These are phyloP conservation scores for Canis aureus DNA, from an alignment of 2,113 vertebrate species.

Conservation along the genomic window DNA sequence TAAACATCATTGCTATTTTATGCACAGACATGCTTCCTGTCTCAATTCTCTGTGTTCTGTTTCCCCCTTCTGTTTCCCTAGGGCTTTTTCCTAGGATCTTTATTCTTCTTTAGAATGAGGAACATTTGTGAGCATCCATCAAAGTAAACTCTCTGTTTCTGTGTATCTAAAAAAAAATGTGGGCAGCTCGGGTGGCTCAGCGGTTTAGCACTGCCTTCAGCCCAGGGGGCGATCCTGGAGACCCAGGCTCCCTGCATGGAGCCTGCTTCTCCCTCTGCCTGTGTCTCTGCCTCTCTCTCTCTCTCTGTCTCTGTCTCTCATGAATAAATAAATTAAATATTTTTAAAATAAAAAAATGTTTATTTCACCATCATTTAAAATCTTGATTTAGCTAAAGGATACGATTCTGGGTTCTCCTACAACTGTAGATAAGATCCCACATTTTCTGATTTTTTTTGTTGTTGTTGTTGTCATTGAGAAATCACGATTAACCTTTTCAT, in stretches of 20 bases:
- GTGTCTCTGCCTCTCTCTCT: too few relatives aligned
- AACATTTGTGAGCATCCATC: background rate
- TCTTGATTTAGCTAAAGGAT: background rate
- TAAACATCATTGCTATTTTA: background rate
- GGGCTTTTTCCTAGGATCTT: background rate
- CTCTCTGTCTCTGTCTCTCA: too few relatives aligned
- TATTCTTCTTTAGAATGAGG: background rate
- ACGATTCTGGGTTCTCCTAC: background rate
- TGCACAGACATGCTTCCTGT: too few relatives aligned
- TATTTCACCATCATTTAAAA: background rate
- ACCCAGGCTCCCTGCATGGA: too few relatives aligned
- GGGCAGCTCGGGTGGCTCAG: too few relatives aligned
- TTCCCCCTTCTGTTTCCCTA: background rate
- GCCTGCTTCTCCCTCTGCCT: too few relatives aligned
- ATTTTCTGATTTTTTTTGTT: conserved; percentile 1
- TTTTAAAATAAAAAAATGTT: background rate
- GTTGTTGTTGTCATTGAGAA: background rate
- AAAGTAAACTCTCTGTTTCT: background rate
- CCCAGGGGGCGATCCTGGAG: too few relatives aligned
- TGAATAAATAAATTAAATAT: too few relatives aligned
- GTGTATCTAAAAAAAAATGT: background rate
- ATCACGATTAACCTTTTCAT: background rate
- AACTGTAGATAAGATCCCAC: background rate
- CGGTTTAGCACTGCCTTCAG: too few relatives aligned
- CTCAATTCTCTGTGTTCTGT: background rate